These are phyloP conservation scores for Neomorphus geoffroyi DNA, from an alignment of 2,797 vertebrate genomes.

Conservation along the genomic window DNA sequence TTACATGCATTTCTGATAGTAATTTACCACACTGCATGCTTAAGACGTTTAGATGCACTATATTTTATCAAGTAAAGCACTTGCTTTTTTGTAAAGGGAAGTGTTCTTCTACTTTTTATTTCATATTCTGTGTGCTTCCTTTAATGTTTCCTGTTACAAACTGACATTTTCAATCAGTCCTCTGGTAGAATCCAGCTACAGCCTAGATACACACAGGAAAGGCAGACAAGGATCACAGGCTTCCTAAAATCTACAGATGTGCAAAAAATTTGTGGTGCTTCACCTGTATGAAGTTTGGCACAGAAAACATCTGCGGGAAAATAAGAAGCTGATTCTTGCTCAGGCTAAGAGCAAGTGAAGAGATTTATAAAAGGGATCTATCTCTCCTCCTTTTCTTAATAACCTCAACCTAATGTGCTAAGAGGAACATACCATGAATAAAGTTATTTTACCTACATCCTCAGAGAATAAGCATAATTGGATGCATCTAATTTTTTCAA, in stretches of 20 bases:
- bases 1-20: neutral
- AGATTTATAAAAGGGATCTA: neutral
- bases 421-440: neutral
- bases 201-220: neutral
- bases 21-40: neutral
- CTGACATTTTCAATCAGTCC: neutral
- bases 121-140: neutral
- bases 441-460: neutral
- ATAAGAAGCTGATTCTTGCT: neutral
- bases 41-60: neutral
- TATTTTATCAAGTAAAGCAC: neutral
- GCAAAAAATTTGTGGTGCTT: neutral
- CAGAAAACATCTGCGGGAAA: neutral
- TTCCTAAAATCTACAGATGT: neutral
- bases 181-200: neutral
- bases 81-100: neutral
- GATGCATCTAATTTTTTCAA: neutral
- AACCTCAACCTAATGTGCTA: neutral
- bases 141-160: neutral
- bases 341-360: neutral
- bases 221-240: neutral
- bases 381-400: neutral
- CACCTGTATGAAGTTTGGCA: neutral
- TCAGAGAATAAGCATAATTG: neutral
- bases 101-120: neutral